Evolutionary conservation across 2,888 invertebrate species (phyloP).

Genomic region (Cerastis leucographa): DNA sequence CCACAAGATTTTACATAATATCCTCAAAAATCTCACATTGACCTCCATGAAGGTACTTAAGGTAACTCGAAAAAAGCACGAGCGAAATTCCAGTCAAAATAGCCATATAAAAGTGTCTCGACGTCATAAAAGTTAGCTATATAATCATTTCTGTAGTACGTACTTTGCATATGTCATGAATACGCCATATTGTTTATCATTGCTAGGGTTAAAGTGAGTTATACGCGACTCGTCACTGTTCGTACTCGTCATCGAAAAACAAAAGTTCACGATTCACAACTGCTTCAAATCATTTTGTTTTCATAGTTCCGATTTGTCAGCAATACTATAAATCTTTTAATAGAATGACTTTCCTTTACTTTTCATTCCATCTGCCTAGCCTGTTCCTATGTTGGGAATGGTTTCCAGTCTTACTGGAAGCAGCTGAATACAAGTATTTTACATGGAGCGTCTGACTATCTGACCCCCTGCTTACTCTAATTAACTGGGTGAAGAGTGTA

Average conservation of each 20-base stretch:
- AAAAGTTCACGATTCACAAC: too few relatives aligned
- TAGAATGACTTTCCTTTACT: not conserved
- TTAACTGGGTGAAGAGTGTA: not conserved
- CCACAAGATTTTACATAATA: constrained; percentile 15
- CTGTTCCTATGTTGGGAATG: not conserved
- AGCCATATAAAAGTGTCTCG: constrained; percentile 64
- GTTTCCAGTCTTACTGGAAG: not conserved
- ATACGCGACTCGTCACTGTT: too few relatives aligned
- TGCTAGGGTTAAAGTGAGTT: constrained; percentile 10
- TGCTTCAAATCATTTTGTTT: too few relatives aligned
- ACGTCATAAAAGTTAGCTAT: constrained; percentile 59
- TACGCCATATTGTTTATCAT: constrained; percentile 40
- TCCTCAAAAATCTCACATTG: constrained; percentile 31
- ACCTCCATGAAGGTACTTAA: constrained; percentile 44
- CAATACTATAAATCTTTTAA: constrained; percentile 22
- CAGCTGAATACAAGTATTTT: not conserved
- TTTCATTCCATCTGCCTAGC: too few relatives aligned
- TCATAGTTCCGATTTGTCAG: too few relatives aligned
- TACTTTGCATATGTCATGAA: constrained; percentile 49
- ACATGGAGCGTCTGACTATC: not conserved
- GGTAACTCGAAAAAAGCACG: constrained; percentile 37
- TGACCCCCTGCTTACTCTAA: not conserved
- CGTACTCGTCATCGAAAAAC: too few relatives aligned
- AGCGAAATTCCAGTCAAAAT: constrained; percentile 54
- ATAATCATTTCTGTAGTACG: constrained; percentile 51